Evolutionary conservation across 1,140 invertebrate genomes (phyloP), one percentile per base, ranked within the genome.

Genomic region (Hydropsyche tenuis): DNA sequence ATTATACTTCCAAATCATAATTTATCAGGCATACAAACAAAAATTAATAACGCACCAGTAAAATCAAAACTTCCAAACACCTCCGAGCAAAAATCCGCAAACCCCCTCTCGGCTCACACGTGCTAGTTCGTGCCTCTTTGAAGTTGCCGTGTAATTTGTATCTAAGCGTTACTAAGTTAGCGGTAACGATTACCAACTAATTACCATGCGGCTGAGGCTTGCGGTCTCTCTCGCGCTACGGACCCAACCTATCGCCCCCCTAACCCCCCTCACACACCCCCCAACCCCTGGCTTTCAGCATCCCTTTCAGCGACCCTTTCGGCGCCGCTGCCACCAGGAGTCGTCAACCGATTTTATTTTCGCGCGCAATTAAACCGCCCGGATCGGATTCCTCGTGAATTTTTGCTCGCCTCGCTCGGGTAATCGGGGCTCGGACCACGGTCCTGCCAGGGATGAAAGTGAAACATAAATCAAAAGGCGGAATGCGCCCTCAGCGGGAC

Each of bases 381-480:
- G 9, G n/a, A n/a, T 45, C n/a, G 20, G n/a, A 53, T 53, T 18
- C 30, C 30, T 63, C 25, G 60, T 14, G 14, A 63, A 63, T 63
- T 30, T 14, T 22, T 14, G 60, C 60, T 4, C 20, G n/a, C n/a
- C n/a, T n/a, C 22, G 60, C 20, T 9, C 7, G 6, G 60, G 16
- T 30, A 14, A 22, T 22, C 4, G 60, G 60, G 11, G 5, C 25
- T 14, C 20, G 18, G 22, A 22, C 14, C 14, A 5, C 14, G 23
- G 43, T 16, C 20, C 45, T 5, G 46, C 46, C 14, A 42, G 69
- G 69, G 69, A 60, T 60, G 69, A 60, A 71, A 71, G 69, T 71
- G 69, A 71, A 71, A 71, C 69, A 60, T 71, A 71, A 71, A 71
- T 71, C 69, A 71, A 71, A 71, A 42, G 66, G 22, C 43, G 66